phyloP scores from a whole-genome alignment of 2,888 invertebrate species.

The Morpho achilles region DNA sequence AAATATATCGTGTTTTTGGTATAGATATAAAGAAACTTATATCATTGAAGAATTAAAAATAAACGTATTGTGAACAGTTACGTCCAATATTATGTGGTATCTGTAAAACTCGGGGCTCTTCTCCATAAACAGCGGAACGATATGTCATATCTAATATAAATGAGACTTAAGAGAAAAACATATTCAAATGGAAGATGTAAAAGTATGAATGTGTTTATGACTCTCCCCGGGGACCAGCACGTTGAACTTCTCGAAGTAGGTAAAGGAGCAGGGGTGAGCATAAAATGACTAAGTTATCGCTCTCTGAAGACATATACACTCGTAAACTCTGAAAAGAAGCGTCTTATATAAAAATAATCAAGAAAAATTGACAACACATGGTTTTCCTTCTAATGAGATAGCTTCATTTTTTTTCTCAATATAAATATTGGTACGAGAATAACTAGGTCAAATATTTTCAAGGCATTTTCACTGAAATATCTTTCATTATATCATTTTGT shows the following conservation, averaged over 20 bases:
- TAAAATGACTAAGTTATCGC: conserved; percentile 78
- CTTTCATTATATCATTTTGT: too few relatives aligned
- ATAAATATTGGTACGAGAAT: too few relatives aligned
- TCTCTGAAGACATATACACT: conserved; percentile 72
- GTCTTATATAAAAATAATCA: conserved; percentile 73
- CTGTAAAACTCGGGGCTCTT: background rate
- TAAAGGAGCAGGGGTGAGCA: conserved; percentile 66
- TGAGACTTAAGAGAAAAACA: conserved; percentile 40
- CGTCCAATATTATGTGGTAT: too few relatives aligned
- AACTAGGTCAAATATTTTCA: too few relatives aligned
- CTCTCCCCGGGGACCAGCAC: conserved; percentile 61
- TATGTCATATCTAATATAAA: conserved; percentile 16
- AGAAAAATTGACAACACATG: conserved; percentile 51
- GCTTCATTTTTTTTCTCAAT: background rate
- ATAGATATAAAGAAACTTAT: too few relatives aligned
- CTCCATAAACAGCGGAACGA: conserved; percentile 13
- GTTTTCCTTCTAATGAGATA: conserved; percentile 35
- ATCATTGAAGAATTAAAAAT: too few relatives aligned
- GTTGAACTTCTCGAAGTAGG: conserved; percentile 63
- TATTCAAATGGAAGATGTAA: conserved; percentile 65
- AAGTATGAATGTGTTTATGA: conserved; percentile 70
- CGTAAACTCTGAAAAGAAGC: conserved; percentile 68
- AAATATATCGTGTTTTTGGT: too few relatives aligned
- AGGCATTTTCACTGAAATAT: too few relatives aligned
- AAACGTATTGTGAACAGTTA: too few relatives aligned